Conservation (phyloP, 2,797 vertebrate genomes). For the Periophthalmus magnuspinnatus region DNA sequence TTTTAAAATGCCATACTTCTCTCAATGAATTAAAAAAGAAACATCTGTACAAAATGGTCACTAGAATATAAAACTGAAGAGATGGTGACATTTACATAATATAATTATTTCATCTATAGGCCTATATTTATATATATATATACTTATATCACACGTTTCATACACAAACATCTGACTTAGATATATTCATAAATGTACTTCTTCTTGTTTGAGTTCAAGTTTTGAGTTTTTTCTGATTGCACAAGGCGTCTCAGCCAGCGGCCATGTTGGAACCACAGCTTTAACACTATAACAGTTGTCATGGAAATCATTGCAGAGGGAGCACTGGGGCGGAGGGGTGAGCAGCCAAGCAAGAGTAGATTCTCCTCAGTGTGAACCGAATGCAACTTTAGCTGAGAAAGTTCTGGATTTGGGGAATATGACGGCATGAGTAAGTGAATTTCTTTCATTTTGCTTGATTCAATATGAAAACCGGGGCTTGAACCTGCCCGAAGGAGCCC, state of each 20-base stretch:
- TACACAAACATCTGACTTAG: constrained; percentile 77
- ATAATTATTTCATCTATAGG: constrained; percentile 69
- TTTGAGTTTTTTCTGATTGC: constrained; percentile 70
- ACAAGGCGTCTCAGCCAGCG: constrained; percentile 47
- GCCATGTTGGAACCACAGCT: constrained; percentile 60
- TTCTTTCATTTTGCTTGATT: constrained; percentile 67
- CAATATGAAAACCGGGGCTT: constrained; percentile 48
- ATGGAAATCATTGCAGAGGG: constrained; percentile 39
- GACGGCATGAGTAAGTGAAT: constrained; percentile 66
- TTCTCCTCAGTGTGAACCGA: constrained; percentile 49
- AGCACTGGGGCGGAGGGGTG: constrained; percentile 41
- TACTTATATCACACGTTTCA: constrained; percentile 67
- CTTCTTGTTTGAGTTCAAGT: constrained; percentile 68
- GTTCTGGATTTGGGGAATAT: constrained; percentile 53
- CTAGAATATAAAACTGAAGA: constrained; percentile 78
- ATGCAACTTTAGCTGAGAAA: constrained; percentile 49
- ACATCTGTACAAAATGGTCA: constrained; percentile 81
- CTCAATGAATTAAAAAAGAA: constrained; percentile 71
- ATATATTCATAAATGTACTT: constrained; percentile 74
- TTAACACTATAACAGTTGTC: constrained; percentile 45
- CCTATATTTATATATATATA: constrained; percentile 67
- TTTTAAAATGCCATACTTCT: constrained; percentile 75
- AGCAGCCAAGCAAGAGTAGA: constrained; percentile 48
- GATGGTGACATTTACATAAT: constrained; percentile 77
- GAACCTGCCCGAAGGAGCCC: constrained; percentile 51